Conservation (phyloP, 2,113 vertebrate genomes). For the Chunga burmeisteri region DNA sequence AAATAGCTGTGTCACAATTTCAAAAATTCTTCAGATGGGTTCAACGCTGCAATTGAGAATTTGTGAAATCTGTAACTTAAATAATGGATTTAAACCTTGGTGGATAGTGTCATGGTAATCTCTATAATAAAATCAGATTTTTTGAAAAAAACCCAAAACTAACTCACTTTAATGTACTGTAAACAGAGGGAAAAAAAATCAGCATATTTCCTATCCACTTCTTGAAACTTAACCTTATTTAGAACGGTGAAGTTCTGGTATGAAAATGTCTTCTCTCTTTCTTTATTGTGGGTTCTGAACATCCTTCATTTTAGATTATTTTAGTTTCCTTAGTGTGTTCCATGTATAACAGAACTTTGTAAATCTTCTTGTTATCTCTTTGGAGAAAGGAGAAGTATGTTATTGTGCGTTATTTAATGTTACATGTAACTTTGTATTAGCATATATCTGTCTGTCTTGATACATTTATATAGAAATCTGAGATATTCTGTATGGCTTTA, state of each 20-base stretch:
- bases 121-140: neutral
- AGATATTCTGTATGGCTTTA: neutral
- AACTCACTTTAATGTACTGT: neutral
- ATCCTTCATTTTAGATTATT: accelerated
- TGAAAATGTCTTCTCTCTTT: neutral
- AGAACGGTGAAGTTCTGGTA: neutral
- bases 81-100: neutral
- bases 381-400: neutral
- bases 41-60: neutral
- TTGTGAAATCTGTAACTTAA: neutral
- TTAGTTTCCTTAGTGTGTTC: neutral
- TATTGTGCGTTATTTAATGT: neutral
- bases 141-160: neutral
- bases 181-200: neutral
- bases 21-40: neutral
- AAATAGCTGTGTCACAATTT: neutral
- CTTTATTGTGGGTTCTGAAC: neutral
- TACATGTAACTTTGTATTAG: neutral
- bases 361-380: neutral
- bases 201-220: neutral
- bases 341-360: neutral
- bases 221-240: neutral
- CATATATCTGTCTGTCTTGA: neutral
- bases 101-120: neutral
- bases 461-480: neutral